Evolutionary conservation across 2,797 vertebrate genomes (phyloP).

Genomic region (Sarcoramphus papa): DNA sequence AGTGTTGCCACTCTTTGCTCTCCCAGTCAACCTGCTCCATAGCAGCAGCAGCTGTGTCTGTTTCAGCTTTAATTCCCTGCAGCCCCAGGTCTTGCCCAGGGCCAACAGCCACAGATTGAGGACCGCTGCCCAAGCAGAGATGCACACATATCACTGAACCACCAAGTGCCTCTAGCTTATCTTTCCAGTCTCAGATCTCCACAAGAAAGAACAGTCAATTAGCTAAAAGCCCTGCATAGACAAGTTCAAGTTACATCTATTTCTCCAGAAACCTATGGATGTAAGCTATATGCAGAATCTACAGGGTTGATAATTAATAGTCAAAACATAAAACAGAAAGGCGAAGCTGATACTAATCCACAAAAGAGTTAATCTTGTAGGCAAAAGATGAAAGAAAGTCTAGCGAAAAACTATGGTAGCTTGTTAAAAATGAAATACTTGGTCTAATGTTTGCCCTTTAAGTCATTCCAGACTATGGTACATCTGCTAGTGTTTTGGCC

Average conservation of each 20-base stretch:
- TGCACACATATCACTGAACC: neutral
- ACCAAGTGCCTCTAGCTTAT: neutral
- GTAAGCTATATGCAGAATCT: neutral
- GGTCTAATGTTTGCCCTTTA: neutral
- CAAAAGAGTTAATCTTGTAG: neutral
- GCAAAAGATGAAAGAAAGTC: slow-evolving; percentile 2
- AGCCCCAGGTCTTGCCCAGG: neutral
- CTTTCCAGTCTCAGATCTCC: neutral
- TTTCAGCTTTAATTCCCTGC: neutral
- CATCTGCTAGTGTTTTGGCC: slow-evolving; percentile 25
- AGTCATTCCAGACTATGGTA: slow-evolving; percentile 3
- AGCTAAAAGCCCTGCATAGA: neutral
- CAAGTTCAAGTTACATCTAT: neutral
- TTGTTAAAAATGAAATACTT: slow-evolving; percentile 22
- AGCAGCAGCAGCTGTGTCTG: neutral
- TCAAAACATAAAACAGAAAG: neutral
- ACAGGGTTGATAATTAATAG: neutral
- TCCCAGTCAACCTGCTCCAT: neutral
- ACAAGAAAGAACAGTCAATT: neutral
- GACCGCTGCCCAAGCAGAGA: no score
- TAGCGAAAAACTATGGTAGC: neutral
- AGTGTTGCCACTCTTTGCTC: neutral
- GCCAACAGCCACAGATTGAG: neutral
- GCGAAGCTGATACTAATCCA: neutral
- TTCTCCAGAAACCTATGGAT: neutral